Conservation (phyloP, 2,113 vertebrate species). For the Larimichthys crocea region DNA sequence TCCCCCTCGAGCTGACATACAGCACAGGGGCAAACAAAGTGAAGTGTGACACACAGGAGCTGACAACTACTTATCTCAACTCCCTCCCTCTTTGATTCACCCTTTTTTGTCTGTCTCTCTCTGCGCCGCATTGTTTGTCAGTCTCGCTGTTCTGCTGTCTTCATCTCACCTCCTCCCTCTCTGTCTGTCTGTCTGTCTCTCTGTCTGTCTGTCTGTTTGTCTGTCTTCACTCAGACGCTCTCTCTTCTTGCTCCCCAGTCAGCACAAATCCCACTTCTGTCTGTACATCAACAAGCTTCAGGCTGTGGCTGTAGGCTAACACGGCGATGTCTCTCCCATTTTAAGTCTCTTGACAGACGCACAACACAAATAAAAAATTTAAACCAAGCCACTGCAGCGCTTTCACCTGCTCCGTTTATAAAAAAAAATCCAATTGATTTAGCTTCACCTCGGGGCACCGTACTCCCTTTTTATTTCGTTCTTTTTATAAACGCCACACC, state of each 20-base stretch:
- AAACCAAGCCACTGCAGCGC: background rate
- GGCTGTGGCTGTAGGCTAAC: slow-evolving; percentile 39
- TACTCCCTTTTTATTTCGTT: background rate
- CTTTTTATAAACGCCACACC: slow-evolving; percentile 21
- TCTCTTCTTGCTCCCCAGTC: slow-evolving; percentile 29
- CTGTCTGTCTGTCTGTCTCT: background rate
- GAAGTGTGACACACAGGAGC: slow-evolving; percentile 44
- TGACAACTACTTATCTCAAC: slow-evolving; percentile 52
- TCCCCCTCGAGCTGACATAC: slow-evolving; percentile 24
- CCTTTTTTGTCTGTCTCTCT: slow-evolving; percentile 21
- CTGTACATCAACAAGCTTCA: slow-evolving; percentile 20
- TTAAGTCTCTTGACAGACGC: slow-evolving; percentile 43
- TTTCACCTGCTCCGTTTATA: slow-evolving; percentile 21
- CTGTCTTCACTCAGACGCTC: slow-evolving; percentile 20
- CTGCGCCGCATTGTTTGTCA: slow-evolving; percentile 10
- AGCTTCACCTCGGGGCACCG: slow-evolving; percentile 4
- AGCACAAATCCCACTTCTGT: slow-evolving; percentile 44
- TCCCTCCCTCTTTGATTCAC: slow-evolving; percentile 44
- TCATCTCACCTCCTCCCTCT: slow-evolving; percentile 12
- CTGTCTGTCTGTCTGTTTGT: background rate
- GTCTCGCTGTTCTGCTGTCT: slow-evolving; percentile 7
- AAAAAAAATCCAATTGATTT: slow-evolving; percentile 49
- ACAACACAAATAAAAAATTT: slow-evolving; percentile 52
- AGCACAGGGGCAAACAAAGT: slow-evolving; percentile 44
- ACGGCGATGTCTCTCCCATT: slow-evolving; percentile 9